Conservation (phyloP, 2,888 invertebrate species). For the Temnothorax ravouxi region DNA sequence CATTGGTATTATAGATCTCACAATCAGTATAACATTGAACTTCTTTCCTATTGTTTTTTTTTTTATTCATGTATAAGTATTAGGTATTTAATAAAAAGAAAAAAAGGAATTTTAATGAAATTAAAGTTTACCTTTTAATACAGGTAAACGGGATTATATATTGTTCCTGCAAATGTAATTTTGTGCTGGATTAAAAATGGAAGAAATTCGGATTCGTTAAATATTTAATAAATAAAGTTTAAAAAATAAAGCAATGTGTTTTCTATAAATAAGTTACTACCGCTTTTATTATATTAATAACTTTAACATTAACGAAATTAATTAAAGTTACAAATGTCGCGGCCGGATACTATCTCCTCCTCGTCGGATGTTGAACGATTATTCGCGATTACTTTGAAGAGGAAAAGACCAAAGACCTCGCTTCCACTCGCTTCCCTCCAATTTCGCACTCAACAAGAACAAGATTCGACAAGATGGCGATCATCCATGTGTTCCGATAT, state of each 20-base stretch:
- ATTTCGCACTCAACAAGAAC: no score
- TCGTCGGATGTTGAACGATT: no score
- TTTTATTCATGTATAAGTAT: background rate
- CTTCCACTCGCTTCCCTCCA: no score
- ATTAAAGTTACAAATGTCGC: background rate
- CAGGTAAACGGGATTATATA: background rate
- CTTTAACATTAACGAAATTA: background rate
- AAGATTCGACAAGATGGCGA: no score
- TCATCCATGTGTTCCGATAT: no score
- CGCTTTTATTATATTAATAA: background rate
- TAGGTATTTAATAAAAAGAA: background rate
- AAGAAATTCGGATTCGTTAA: background rate
- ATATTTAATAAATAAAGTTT: background rate
- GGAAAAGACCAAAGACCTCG: no score
- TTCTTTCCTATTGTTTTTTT: background rate
- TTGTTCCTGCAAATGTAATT: background rate
- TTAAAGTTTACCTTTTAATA: constrained; percentile 19
- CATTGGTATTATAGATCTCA: background rate
- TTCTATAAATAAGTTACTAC: background rate
- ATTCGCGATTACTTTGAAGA: no score
- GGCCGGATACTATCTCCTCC: no score
- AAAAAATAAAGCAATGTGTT: background rate
- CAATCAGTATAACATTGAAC: background rate
- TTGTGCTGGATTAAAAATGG: background rate
- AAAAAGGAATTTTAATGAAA: background rate